phyloP scores from a whole-genome alignment of 2,113 vertebrate genomes.

The Aramus guarauna region DNA sequence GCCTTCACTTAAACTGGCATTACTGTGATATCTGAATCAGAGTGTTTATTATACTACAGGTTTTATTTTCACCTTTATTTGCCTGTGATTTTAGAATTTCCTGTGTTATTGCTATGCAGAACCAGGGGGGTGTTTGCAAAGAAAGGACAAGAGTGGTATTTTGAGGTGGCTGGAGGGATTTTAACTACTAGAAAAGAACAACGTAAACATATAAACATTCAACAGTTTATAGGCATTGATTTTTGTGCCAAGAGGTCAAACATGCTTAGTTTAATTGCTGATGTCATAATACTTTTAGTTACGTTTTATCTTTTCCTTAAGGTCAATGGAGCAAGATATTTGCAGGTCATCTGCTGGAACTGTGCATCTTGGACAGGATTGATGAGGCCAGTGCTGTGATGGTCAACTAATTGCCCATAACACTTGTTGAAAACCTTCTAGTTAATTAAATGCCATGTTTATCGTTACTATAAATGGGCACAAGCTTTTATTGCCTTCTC shows the following conservation, averaged over 20 bases:
- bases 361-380: not conserved
- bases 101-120: not conserved
- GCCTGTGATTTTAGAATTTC: not conserved
- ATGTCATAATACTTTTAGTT: not conserved
- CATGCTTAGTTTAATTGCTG: not conserved
- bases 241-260: not conserved
- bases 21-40: not conserved
- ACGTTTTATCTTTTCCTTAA: not conserved
- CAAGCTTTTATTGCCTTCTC: slow-evolving; percentile 8
- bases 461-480: slow-evolving; percentile 21
- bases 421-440: slow-evolving; percentile 68
- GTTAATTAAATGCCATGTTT: slow-evolving; percentile 66
- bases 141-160: not conserved
- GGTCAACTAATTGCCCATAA: slow-evolving; percentile 41
- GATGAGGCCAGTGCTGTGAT: not conserved
- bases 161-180: not conserved
- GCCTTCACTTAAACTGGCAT: not conserved
- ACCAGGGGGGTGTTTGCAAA: not conserved
- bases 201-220: not conserved
- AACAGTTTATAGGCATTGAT: not conserved
- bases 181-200: not conserved
- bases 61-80: not conserved
- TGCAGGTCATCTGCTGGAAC: not conserved
- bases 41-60: not conserved
- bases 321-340: not conserved